Percentiles rank a stretch among this genome's conserved stretches.
These are phyloP conservation scores for Oreochromis aureus DNA, from an alignment of 2,113 vertebrate genomes.

Conservation along the genomic window DNA sequence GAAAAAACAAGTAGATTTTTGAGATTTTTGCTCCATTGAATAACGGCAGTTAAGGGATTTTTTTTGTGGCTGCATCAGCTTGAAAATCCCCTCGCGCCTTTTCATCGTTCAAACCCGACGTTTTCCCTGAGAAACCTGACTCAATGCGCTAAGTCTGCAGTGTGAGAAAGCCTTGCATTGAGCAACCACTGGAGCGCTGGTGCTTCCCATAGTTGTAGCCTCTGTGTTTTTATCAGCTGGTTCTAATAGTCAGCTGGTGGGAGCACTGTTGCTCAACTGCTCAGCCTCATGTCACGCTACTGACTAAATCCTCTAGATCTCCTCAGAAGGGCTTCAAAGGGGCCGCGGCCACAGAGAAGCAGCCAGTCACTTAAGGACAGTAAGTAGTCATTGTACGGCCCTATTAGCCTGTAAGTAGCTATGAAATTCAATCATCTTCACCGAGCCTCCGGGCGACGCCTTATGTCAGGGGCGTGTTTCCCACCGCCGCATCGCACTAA, in stretches of 20 bases:
- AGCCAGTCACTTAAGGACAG: constrained; percentile 67
- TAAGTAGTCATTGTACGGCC: constrained; percentile 63
- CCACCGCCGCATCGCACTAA: not conserved
- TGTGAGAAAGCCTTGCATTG: constrained; percentile 24
- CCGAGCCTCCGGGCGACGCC: constrained; percentile 68
- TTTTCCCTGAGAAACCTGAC: not conserved
- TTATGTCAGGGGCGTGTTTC: constrained; percentile 48
- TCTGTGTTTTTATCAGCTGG: constrained; percentile 63
- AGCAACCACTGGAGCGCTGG: not conserved
- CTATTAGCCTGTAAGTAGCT: constrained; percentile 73
- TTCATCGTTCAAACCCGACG: not conserved
- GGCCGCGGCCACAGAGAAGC: constrained; percentile 30
- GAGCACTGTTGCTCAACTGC: constrained; percentile 59
- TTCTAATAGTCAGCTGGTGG: constrained; percentile 66
- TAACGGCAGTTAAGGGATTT: not conserved
- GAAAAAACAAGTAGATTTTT: not conserved
- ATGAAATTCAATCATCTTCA: constrained; percentile 77
- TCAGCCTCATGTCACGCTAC: constrained; percentile 64
- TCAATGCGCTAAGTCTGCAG: not conserved
- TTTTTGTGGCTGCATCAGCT: not conserved
- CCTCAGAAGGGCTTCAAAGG: constrained; percentile 61
- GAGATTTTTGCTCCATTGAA: not conserved
- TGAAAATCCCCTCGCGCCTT: not conserved
- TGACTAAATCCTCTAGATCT: constrained; percentile 66
- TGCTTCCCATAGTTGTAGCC: constrained; percentile 22